These are phyloP conservation scores for Agonopterix arenella DNA, from an alignment of 2,888 invertebrate genomes.

Conservation along the genomic window DNA sequence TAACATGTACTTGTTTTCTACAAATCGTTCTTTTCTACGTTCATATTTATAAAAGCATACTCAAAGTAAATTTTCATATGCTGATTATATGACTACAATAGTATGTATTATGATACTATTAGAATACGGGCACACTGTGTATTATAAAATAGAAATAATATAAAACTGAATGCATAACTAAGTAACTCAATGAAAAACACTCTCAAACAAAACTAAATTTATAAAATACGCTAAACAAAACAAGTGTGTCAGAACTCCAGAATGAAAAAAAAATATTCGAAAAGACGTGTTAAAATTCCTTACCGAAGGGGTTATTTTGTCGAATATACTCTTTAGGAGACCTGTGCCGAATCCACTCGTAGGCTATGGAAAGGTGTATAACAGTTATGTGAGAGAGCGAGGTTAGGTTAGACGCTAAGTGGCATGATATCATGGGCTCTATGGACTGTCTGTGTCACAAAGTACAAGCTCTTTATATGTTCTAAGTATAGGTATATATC, in stretches of 20 bases:
- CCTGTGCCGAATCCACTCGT: conserved; percentile 78
- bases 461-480: conserved; percentile 75
- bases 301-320: conserved; percentile 79
- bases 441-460: conserved; percentile 73
- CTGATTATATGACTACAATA: conserved; percentile 60
- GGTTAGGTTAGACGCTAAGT: conserved; percentile 63
- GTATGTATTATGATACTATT: conserved; percentile 55
- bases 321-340: conserved; percentile 78
- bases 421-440: conserved; percentile 61
- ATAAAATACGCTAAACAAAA: conserved; percentile 57
- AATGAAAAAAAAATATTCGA: conserved; percentile 53
- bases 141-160: conserved; percentile 37
- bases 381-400: conserved; percentile 74
- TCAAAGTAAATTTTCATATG: conserved; percentile 64
- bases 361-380: conserved; percentile 76
- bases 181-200: conserved; percentile 51
- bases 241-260: conserved; percentile 46
- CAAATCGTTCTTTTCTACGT: conserved; percentile 48
- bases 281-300: conserved; percentile 77
- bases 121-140: conserved; percentile 71
- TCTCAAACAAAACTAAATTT: conserved; percentile 46
- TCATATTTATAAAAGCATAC: conserved; percentile 66
- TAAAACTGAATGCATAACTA: conserved; percentile 49
- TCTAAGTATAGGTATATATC: conserved; percentile 52
- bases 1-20: conserved; percentile 53